phyloP scores from a whole-genome alignment of 2,888 invertebrate genomes.

The Caenorhabditis sinica region DNA sequence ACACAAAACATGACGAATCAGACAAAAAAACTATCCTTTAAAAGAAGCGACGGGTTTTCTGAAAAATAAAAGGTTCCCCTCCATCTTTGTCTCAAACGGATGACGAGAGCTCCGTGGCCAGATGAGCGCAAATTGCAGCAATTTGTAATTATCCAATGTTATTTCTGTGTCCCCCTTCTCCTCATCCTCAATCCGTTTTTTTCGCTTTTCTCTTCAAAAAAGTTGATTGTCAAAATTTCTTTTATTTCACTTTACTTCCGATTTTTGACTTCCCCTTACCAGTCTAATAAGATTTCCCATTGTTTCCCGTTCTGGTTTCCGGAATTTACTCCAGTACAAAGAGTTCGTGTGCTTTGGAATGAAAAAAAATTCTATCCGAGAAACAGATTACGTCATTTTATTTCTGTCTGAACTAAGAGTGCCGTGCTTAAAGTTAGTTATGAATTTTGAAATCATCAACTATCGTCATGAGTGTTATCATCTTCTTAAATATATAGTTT shows the following conservation, averaged over 20 bases:
- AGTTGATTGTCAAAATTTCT: constrained; percentile 11
- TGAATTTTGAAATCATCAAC: constrained; percentile 5
- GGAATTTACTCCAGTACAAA: constrained; percentile 15
- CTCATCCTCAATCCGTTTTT: constrained; percentile 16
- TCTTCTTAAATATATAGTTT: neutral
- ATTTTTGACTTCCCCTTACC: constrained; percentile 20
- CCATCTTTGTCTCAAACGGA: constrained; percentile 25
- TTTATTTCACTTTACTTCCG: constrained; percentile 33
- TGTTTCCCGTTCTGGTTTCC: constrained; percentile 16
- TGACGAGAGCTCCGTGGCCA: constrained; percentile 44
- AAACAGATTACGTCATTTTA: constrained; percentile 31
- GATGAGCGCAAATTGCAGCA: constrained; percentile 64
- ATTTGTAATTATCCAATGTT: constrained; percentile 52
- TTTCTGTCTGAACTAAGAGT: constrained; percentile 13
- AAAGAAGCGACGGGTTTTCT: neutral
- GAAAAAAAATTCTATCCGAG: neutral
- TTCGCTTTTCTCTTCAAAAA: constrained; percentile 11
- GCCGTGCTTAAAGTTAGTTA: constrained; percentile 18
- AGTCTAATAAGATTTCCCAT: neutral
- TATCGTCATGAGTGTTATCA: constrained; percentile 19
- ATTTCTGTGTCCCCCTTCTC: constrained; percentile 27
- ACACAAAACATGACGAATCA: neutral
- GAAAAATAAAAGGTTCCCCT: constrained; percentile 29
- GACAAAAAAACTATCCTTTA: neutral
- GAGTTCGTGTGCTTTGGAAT: constrained; percentile 9